These are phyloP conservation scores for Pheosia gnoma DNA, from an alignment of 2,888 invertebrate genomes.

Conservation along the genomic window DNA sequence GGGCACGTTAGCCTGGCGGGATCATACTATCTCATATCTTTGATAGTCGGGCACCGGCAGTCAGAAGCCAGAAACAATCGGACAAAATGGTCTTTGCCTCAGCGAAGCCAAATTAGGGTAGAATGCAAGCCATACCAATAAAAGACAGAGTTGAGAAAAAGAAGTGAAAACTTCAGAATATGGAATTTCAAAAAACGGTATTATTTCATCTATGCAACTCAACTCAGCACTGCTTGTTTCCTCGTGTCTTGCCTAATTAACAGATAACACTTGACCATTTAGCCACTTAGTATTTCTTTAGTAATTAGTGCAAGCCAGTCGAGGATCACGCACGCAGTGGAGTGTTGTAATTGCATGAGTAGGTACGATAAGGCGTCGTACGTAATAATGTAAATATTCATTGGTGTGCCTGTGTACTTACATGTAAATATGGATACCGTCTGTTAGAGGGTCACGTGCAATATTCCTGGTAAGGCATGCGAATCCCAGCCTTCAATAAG, in stretches of 20 bases:
- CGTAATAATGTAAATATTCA: constrained; percentile 30
- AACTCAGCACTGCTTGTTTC: constrained; percentile 7
- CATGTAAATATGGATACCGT: neutral
- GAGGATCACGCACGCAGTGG: constrained; percentile 52
- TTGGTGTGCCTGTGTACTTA: constrained; percentile 21
- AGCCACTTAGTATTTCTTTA: constrained; percentile 31
- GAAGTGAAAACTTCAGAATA: too few relatives aligned
- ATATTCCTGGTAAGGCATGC: neutral
- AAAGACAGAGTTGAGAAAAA: too few relatives aligned
- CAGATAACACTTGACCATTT: constrained; percentile 48
- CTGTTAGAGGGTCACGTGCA: neutral
- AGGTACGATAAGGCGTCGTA: constrained; percentile 40
- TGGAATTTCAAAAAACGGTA: neutral
- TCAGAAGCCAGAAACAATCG: too few relatives aligned
- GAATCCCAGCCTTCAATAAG: neutral
- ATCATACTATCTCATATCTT: too few relatives aligned
- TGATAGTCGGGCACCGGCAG: too few relatives aligned
- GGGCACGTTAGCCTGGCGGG: too few relatives aligned
- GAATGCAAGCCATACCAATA: too few relatives aligned
- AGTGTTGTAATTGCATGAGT: constrained; percentile 51
- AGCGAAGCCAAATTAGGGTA: too few relatives aligned
- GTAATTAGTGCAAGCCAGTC: constrained; percentile 38
- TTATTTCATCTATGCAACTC: too few relatives aligned
- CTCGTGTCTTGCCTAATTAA: constrained; percentile 28
- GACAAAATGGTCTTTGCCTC: too few relatives aligned